Conservation (phyloP, 2,797 vertebrate genomes). For the Anguilla marmorata region DNA sequence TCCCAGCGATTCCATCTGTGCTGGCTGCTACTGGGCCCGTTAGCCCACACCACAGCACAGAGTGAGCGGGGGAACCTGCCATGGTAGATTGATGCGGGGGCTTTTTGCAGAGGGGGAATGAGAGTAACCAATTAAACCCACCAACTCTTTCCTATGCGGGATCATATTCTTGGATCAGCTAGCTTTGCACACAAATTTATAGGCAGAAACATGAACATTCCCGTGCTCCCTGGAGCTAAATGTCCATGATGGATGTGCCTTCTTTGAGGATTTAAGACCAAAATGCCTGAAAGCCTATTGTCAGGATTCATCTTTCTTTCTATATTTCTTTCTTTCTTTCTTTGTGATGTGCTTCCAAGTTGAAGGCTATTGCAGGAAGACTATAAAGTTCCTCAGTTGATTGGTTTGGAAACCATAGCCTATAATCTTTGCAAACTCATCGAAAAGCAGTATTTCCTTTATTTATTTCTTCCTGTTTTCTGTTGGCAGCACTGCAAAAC, state of each 20-base stretch:
- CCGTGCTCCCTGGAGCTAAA: background rate
- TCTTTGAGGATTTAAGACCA: background rate
- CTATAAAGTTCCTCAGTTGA: background rate
- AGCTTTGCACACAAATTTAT: background rate
- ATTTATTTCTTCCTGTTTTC: background rate
- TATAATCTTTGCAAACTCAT: background rate
- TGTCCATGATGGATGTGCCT: background rate
- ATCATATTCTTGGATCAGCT: background rate
- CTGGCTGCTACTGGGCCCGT: slow-evolving; percentile 39
- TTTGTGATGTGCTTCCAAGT: background rate
- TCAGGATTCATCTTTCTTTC: background rate
- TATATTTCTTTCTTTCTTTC: background rate
- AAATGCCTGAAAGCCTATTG: background rate
- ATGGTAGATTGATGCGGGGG: background rate
- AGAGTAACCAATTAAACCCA: slow-evolving; percentile 15
- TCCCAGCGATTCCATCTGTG: slow-evolving; percentile 55
- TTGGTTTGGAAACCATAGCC: background rate
- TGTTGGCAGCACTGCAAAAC: background rate
- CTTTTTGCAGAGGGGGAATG: background rate
- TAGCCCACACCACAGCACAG: slow-evolving; percentile 32
- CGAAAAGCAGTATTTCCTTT: background rate
- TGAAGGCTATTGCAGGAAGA: background rate
- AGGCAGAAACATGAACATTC: background rate
- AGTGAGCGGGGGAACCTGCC: slow-evolving; percentile 2
- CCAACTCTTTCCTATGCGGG: background rate